Evolutionary conservation across 2,113 vertebrate genomes (phyloP).

Genomic region (Cettia cetti): DNA sequence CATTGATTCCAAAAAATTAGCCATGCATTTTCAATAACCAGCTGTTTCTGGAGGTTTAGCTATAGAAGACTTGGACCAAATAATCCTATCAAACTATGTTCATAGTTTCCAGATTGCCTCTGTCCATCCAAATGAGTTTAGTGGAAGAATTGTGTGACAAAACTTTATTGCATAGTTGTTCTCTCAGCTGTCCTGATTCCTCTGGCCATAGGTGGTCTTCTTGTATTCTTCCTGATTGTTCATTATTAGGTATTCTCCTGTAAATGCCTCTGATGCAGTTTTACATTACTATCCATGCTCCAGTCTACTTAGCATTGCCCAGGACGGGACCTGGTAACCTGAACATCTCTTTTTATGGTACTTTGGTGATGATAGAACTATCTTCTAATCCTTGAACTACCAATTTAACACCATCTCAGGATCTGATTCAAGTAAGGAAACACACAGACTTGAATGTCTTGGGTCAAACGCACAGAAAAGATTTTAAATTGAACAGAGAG

Average conservation of each 20-base stretch:
- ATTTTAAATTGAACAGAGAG: not conserved
- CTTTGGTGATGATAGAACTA: not conserved
- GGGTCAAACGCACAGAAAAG: not conserved
- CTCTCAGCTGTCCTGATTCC: not conserved
- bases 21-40: not conserved
- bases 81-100: not conserved
- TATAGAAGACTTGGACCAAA: not conserved
- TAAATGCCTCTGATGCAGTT: not conserved
- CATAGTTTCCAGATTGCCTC: not conserved
- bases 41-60: not conserved
- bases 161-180: not conserved
- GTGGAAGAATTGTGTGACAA: not conserved
- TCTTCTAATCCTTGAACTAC: not conserved
- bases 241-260: not conserved
- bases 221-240: not conserved
- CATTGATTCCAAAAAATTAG: not conserved
- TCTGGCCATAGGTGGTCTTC: not conserved
- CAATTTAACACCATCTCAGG: rapidly evolving
- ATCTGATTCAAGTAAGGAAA: not conserved
- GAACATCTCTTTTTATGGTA: not conserved
- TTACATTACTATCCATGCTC: not conserved
- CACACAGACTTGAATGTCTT: not conserved
- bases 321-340: not conserved
- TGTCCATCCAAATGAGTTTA: not conserved
- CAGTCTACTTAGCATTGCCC: not conserved